phyloP scores from a whole-genome alignment of 2,113 vertebrate species.

The Anhinga anhinga region DNA sequence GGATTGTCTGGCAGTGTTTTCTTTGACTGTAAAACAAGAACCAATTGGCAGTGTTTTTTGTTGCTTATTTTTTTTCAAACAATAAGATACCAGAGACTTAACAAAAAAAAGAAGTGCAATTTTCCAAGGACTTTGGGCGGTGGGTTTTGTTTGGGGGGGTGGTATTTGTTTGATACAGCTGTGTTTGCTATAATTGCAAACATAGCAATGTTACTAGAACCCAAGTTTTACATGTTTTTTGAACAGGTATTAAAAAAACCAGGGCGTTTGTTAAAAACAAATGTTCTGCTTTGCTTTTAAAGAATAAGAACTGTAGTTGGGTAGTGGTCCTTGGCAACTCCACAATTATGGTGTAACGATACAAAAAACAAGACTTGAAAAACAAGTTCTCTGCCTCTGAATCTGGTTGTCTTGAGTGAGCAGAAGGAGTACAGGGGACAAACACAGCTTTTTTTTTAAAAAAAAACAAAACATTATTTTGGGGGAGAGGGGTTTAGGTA shows the following conservation, averaged over 20 bases:
- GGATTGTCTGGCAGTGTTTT: neutral
- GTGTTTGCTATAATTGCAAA: neutral
- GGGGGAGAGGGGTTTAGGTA: fast-evolving
- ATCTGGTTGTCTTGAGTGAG: neutral
- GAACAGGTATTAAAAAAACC: neutral
- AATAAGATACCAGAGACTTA: neutral
- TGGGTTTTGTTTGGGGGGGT: neutral
- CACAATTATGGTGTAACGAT: neutral
- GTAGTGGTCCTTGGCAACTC: neutral
- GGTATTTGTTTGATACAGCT: neutral
- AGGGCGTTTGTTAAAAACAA: neutral
- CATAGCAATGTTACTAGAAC: neutral
- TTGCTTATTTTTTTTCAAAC: neutral
- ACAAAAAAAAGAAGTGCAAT: fast-evolving
- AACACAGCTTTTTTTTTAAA: neutral
- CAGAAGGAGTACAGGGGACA: neutral
- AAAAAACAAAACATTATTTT: neutral
- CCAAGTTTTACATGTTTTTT: neutral
- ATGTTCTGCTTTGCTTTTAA: neutral
- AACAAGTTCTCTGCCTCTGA: neutral
- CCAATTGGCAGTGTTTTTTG: neutral
- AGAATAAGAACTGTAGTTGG: neutral
- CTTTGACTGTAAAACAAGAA: neutral
- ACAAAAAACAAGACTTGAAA: neutral
- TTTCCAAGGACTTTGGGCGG: neutral